These are phyloP conservation scores for Druceiella hillmani DNA, from an alignment of 2,888 invertebrate genomes.

Conservation along the genomic window DNA sequence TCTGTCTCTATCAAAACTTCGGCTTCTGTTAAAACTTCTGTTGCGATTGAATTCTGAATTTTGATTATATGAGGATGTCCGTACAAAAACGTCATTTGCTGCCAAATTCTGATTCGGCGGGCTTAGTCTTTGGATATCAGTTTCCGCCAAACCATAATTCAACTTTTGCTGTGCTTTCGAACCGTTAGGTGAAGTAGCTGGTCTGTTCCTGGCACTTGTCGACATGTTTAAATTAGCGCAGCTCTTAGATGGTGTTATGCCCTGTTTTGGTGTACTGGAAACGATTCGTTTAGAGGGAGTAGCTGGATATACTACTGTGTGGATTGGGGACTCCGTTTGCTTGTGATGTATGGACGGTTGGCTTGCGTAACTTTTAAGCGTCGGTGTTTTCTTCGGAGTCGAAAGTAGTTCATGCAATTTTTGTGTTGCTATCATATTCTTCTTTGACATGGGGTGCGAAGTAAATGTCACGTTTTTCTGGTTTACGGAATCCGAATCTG, in stretches of 20 bases:
- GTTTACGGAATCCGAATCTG: slow-evolving; percentile 30
- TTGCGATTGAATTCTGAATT: slow-evolving; percentile 30
- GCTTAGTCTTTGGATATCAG: background rate
- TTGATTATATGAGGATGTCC: slow-evolving; percentile 34
- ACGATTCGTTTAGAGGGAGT: slow-evolving; percentile 36
- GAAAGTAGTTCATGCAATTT: slow-evolving; percentile 69
- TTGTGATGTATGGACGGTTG: slow-evolving; percentile 45
- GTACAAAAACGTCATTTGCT: slow-evolving; percentile 30
- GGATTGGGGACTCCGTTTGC: slow-evolving; percentile 31
- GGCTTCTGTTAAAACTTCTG: slow-evolving; percentile 11
- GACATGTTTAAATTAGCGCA: slow-evolving; percentile 40
- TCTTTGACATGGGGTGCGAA: slow-evolving; percentile 46
- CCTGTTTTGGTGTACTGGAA: slow-evolving; percentile 42
- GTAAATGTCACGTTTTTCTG: slow-evolving; percentile 40
- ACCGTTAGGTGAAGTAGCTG: slow-evolving; percentile 37
- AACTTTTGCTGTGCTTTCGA: slow-evolving; percentile 55
- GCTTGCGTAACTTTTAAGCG: slow-evolving; percentile 41
- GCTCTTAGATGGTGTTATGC: slow-evolving; percentile 44
- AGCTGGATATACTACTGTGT: slow-evolving; percentile 28
- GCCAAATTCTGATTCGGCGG: background rate
- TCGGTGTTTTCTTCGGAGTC: slow-evolving; percentile 60
- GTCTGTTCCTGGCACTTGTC: slow-evolving; percentile 28
- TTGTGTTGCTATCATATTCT: slow-evolving; percentile 66
- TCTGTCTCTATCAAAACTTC: slow-evolving; percentile 20
- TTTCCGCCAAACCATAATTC: slow-evolving; percentile 44